These are phyloP conservation scores for Aspiorhynchus laticeps DNA, from an alignment of 2,113 vertebrate genomes.

Conservation along the genomic window DNA sequence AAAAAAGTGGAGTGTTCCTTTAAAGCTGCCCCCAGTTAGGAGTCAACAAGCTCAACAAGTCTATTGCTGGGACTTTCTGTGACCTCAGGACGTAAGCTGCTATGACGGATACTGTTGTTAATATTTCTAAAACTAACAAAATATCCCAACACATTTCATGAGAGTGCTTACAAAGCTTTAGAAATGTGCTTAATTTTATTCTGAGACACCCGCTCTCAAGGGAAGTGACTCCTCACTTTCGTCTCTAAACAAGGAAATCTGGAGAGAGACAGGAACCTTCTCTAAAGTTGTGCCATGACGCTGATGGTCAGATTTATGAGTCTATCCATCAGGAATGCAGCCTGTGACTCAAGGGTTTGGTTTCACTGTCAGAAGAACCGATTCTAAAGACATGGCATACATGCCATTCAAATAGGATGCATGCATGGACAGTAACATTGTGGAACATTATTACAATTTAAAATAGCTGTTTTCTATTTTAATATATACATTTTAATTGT, in stretches of 20 bases:
- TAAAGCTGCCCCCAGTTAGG: not conserved
- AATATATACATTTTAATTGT: not conserved
- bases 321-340: constrained; percentile 6
- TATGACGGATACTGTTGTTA: not conserved
- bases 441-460: not conserved
- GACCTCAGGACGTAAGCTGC: not conserved
- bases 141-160: not conserved
- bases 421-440: not conserved
- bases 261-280: constrained; percentile 2
- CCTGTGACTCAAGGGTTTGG: constrained; percentile 36
- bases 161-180: not conserved
- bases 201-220: not conserved
- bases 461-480: not conserved
- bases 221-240: not conserved
- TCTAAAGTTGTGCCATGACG: constrained; percentile 3
- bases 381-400: not conserved
- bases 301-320: constrained; percentile 18
- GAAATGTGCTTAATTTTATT: not conserved
- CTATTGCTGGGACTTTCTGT: not conserved
- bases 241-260: constrained; percentile 33
- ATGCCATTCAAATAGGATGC: not conserved
- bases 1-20: too few relatives aligned
- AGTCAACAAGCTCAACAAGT: not conserved
- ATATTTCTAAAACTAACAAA: not conserved
- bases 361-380: constrained; percentile 17